Evolutionary conservation across 2,888 invertebrate genomes (phyloP).

Genomic region (Dimorphilus gyrociliatus): DNA sequence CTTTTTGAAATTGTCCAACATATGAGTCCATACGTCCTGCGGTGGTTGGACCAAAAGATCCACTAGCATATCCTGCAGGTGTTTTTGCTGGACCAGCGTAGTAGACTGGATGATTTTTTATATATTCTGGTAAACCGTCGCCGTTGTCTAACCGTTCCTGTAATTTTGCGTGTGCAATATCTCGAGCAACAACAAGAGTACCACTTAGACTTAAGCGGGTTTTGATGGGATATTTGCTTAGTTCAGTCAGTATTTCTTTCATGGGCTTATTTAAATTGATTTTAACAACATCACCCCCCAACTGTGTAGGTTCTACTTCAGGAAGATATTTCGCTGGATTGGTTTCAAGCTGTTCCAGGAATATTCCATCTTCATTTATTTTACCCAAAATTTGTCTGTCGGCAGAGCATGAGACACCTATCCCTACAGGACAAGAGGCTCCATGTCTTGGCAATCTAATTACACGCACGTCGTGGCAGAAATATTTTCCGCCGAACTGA

Average conservation of each 20-base stretch:
- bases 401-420: slow-evolving; percentile 38
- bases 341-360: slow-evolving; percentile 35
- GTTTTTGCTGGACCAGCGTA: slow-evolving; percentile 39
- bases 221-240: slow-evolving; percentile 26
- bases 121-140: slow-evolving; percentile 32
- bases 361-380: slow-evolving; percentile 34
- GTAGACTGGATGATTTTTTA: slow-evolving; percentile 36
- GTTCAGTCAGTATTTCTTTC: slow-evolving; percentile 19
- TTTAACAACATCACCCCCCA: slow-evolving; percentile 30
- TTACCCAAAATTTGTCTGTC: slow-evolving; percentile 36
- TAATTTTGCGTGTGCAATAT: slow-evolving; percentile 37
- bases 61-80: slow-evolving; percentile 36
- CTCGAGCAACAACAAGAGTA: slow-evolving; percentile 36
- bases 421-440: slow-evolving; percentile 37
- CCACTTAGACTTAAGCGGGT: slow-evolving; percentile 32
- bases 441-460: slow-evolving; percentile 35
- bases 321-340: slow-evolving; percentile 34
- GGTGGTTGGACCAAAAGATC: slow-evolving; percentile 38
- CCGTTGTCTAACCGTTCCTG: slow-evolving; percentile 32
- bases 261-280: slow-evolving; percentile 31
- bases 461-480: slow-evolving; percentile 38
- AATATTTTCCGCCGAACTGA: slow-evolving; percentile 39
- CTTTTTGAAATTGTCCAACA: slow-evolving; percentile 34
- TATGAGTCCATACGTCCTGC: slow-evolving; percentile 39
- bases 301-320: slow-evolving; percentile 23